phyloP scores from a whole-genome alignment of 2,797 vertebrate species.

The Rallus crepitans region DNA sequence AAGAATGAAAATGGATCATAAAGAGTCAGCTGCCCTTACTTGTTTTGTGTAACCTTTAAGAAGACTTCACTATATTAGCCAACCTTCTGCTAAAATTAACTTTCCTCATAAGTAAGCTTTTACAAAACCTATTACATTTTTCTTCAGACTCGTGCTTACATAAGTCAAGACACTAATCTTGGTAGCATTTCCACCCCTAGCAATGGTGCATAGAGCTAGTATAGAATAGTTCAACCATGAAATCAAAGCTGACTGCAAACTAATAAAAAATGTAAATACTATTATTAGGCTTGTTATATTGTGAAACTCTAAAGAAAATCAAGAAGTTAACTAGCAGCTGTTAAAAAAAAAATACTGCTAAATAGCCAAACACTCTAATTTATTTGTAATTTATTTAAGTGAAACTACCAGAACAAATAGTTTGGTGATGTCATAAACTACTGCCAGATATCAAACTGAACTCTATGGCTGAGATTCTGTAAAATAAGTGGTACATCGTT shows the following conservation, averaged over 20 bases:
- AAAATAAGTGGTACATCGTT: not conserved
- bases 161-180: not conserved
- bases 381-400: not conserved
- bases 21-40: not conserved
- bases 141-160: not conserved
- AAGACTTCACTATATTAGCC: not conserved
- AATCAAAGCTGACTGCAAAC: not conserved
- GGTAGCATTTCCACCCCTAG: not conserved
- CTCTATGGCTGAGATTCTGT: not conserved
- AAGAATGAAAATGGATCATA: not conserved
- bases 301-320: not conserved
- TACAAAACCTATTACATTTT: not conserved
- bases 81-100: not conserved
- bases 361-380: not conserved
- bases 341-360: not conserved
- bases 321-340: not conserved
- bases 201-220: not conserved
- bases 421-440: not conserved
- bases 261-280: not conserved
- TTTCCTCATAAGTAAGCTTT: not conserved
- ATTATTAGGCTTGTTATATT: not conserved
- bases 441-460: not conserved
- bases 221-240: not conserved
- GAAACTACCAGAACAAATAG: not conserved
- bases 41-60: not conserved